A percentile compares a stretch with the other conserved stretches of the same genome.
Evolutionary conservation across 2,113 vertebrate genomes (phyloP).

Genomic region (Scolopax mira): DNA sequence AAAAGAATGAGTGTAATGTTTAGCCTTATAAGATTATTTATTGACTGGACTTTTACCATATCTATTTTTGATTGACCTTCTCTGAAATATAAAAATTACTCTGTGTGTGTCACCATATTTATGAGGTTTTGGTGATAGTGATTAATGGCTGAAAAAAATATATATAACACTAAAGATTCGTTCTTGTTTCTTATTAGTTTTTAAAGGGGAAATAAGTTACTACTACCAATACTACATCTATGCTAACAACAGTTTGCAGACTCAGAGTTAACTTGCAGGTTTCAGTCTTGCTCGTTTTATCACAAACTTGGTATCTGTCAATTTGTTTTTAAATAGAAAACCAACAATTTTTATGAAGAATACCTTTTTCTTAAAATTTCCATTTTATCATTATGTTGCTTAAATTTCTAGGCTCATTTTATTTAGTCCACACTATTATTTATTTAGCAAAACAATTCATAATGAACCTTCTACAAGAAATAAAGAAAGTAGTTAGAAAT

Average conservation of each 20-base stretch:
- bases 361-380: neutral
- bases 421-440: neutral
- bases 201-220: neutral
- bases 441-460: neutral
- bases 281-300: neutral
- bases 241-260: neutral
- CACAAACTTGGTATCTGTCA: neutral
- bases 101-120: conserved; percentile 12
- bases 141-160: conserved; percentile 26
- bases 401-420: neutral
- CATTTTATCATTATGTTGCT: neutral
- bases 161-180: neutral
- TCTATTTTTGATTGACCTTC: conserved; percentile 61
- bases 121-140: conserved; percentile 6
- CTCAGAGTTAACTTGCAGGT: neutral
- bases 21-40: conserved; percentile 59
- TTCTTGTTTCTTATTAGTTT: neutral
- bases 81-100: conserved; percentile 45
- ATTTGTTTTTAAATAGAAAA: neutral
- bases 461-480: neutral
- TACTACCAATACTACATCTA: neutral
- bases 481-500: neutral
- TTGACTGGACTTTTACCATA: conserved; percentile 46
- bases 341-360: neutral
- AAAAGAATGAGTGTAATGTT: conserved; percentile 42